phyloP scores from a whole-genome alignment of 92 coral and sea anemone species.

The Parazoanthus darwini region DNA sequence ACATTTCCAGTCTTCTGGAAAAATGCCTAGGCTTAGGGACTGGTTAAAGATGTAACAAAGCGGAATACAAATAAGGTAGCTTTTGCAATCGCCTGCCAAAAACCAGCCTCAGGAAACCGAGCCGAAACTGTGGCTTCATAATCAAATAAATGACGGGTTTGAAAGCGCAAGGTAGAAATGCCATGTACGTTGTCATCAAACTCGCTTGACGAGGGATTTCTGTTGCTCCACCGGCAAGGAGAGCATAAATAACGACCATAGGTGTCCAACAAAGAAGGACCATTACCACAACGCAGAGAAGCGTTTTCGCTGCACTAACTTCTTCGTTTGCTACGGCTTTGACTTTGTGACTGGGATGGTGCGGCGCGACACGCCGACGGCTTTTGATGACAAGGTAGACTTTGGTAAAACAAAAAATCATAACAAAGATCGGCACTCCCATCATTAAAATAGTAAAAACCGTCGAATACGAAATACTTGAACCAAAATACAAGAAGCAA shows the following conservation, averaged over 20 bases:
- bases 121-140: conserved; percentile 60
- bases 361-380: conserved; percentile 43
- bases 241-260: conserved; percentile 42
- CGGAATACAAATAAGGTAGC: too few species aligned
- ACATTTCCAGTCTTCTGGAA: too few species aligned
- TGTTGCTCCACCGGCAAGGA: conserved; percentile 46
- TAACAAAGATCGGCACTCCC: conserved; percentile 60
- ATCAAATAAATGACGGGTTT: conserved; percentile 58
- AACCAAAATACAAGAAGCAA: conserved; percentile 65
- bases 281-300: conserved; percentile 57
- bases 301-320: conserved; percentile 59
- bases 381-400: conserved; percentile 51
- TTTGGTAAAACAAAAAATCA: conserved; percentile 59
- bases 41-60: too few species aligned
- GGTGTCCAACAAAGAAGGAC: conserved; percentile 61
- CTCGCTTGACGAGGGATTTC: conserved; percentile 55
- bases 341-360: background rate
- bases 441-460: conserved; percentile 65
- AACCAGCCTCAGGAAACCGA: conserved; percentile 35
- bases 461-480: conserved; percentile 62
- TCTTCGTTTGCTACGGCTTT: conserved; percentile 47
- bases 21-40: too few species aligned
- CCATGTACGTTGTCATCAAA: conserved; percentile 46
- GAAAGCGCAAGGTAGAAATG: conserved; percentile 46
- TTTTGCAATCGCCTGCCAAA: conserved; percentile 20